Evolutionary conservation across 2,888 invertebrate species (phyloP).

Genomic region (Arctia plantaginis): DNA sequence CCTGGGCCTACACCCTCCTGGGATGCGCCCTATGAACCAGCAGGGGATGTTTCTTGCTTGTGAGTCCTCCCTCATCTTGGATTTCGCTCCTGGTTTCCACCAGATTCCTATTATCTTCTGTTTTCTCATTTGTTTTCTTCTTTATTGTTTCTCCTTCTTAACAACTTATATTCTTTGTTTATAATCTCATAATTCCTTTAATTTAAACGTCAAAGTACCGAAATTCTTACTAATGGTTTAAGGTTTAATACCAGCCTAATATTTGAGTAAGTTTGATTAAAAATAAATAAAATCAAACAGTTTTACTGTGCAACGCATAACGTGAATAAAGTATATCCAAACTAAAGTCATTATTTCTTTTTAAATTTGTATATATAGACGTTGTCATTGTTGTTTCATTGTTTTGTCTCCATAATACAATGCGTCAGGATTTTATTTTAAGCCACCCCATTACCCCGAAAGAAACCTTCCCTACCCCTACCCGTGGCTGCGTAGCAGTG

Average conservation of each 20-base stretch:
- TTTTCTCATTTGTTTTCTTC: constrained; percentile 25
- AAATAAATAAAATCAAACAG: background rate
- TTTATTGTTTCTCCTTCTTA: background rate
- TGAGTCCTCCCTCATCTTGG: constrained; percentile 80
- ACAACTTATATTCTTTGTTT: background rate
- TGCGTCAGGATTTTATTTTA: constrained; percentile 34
- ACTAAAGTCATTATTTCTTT: background rate
- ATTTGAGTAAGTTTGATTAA: background rate
- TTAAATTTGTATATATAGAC: constrained; percentile 11
- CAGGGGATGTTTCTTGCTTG: constrained; percentile 84
- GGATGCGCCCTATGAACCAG: constrained; percentile 83
- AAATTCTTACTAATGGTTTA: background rate
- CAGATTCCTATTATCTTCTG: constrained; percentile 48
- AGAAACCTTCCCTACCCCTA: constrained; percentile 40
- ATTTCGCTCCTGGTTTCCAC: constrained; percentile 65
- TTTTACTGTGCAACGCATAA: background rate
- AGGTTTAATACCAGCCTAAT: background rate
- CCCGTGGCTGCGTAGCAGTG: constrained; percentile 84
- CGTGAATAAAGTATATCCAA: background rate
- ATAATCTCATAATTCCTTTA: background rate
- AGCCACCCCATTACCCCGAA: constrained; percentile 30
- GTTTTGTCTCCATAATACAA: constrained; percentile 26
- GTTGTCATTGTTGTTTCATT: constrained; percentile 18
- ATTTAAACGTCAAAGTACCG: background rate
- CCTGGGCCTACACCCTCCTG: constrained; percentile 73